Conservation (phyloP, 2,113 vertebrate genomes). For the Arothron firmamentum region DNA sequence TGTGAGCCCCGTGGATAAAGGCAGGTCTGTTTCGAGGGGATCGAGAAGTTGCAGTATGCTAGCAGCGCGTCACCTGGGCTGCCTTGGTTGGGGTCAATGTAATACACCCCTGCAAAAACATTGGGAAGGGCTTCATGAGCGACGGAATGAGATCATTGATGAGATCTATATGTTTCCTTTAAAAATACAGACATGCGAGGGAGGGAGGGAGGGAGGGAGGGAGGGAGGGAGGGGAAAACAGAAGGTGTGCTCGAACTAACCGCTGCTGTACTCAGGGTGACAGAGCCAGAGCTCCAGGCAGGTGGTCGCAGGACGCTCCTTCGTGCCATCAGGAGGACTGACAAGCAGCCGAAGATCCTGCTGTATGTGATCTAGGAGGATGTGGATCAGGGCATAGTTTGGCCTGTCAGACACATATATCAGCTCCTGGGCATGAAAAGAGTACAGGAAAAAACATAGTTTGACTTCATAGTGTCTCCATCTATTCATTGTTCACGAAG, state of each 20-base stretch:
- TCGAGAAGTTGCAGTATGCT: slow-evolving; percentile 85
- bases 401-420: slow-evolving; percentile 77
- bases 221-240: too few relatives aligned
- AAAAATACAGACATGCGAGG: too few relatives aligned
- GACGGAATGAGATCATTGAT: neutral
- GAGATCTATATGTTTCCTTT: too few relatives aligned
- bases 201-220: too few relatives aligned
- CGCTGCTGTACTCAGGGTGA: slow-evolving; percentile 75
- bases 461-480: neutral
- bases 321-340: slow-evolving; percentile 81
- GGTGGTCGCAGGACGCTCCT: slow-evolving; percentile 78
- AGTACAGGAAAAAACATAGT: neutral
- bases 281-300: slow-evolving; percentile 87
- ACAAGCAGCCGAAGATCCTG: slow-evolving; percentile 74
- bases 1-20: slow-evolving; percentile 74
- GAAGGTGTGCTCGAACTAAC: slow-evolving; percentile 68
- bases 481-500: neutral
- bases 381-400: slow-evolving; percentile 70
- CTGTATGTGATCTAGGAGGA: slow-evolving; percentile 74
- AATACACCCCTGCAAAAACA: slow-evolving; percentile 80
- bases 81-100: slow-evolving; percentile 91
- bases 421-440: slow-evolving; percentile 62
- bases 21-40: slow-evolving; percentile 79
- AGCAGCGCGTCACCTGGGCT: slow-evolving; percentile 79
- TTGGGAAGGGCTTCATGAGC: slow-evolving; percentile 12